Conservation (phyloP, 2,113 vertebrate genomes). For the Caretta caretta region DNA sequence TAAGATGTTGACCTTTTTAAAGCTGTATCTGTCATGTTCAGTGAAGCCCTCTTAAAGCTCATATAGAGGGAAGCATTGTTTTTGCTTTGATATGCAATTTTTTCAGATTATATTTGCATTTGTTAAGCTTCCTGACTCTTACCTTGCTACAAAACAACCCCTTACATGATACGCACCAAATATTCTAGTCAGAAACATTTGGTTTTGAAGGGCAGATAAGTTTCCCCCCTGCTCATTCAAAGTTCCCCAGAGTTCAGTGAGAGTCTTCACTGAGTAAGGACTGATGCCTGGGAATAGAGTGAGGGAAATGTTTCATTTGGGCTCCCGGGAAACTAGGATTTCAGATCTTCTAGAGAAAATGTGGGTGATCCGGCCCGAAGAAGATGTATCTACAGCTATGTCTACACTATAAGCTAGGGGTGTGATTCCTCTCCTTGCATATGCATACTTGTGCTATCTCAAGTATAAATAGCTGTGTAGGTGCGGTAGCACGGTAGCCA, state of each 20-base stretch:
- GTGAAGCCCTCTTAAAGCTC: not conserved
- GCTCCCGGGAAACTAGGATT: not conserved
- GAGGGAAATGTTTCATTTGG: not conserved
- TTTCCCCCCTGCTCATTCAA: not conserved
- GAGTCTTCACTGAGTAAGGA: not conserved
- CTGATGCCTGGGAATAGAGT: not conserved
- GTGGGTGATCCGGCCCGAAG: not conserved
- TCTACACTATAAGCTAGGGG: not conserved
- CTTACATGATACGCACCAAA: accelerated
- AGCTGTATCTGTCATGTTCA: not conserved
- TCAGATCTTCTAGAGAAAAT: not conserved
- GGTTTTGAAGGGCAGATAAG: not conserved
- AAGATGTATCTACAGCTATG: not conserved
- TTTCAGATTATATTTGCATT: not conserved
- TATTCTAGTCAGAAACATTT: not conserved
- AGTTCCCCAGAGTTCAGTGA: not conserved
- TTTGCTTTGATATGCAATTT: not conserved
- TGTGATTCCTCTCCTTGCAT: not conserved
- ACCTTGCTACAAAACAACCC: not conserved
- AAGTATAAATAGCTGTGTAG: not conserved
- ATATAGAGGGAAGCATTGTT: not conserved
- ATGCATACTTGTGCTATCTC: not conserved
- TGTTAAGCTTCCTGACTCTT: not conserved
- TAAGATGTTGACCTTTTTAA: not conserved
- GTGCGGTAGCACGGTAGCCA: not conserved